Evolutionary conservation across 2,113 vertebrate species (phyloP).

Genomic region (Corythornis madagascariensis): DNA sequence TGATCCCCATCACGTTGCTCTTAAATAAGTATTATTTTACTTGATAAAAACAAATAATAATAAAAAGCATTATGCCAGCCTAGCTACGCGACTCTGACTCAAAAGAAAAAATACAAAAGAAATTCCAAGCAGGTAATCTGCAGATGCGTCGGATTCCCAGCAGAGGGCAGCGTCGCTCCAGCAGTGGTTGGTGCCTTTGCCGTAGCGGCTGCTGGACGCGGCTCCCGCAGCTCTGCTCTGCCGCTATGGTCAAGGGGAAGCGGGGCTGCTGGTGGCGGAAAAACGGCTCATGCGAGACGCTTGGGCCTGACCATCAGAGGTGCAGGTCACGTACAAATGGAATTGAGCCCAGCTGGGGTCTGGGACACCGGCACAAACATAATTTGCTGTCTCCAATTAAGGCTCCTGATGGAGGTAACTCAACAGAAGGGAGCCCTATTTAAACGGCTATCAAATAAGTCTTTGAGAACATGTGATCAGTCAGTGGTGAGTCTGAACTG

Average conservation of each 20-base stretch:
- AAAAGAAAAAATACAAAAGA: no score
- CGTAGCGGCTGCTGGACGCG: rapidly evolving
- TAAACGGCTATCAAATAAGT: not conserved
- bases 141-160: not conserved
- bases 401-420: not conserved
- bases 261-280: not conserved
- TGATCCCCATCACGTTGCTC: rapidly evolving
- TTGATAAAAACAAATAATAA: rapidly evolving
- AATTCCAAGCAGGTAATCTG: not conserved
- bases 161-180: slow-evolving; percentile 58
- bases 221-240: rapidly evolving
- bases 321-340: not conserved
- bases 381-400: not conserved
- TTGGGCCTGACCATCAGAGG: not conserved
- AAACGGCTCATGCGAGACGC: not conserved
- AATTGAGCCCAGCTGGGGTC: not conserved
- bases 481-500: not conserved
- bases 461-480: not conserved
- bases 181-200: not conserved
- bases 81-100: rapidly evolving
- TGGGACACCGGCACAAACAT: not conserved
- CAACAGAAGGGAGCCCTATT: not conserved
- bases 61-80: rapidly evolving
- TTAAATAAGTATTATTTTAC: rapidly evolving
- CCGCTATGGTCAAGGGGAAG: rapidly evolving